Base-by-base conservation (phyloP, 2,113 vertebrate species). In the Limnothrissa miodon region DNA sequence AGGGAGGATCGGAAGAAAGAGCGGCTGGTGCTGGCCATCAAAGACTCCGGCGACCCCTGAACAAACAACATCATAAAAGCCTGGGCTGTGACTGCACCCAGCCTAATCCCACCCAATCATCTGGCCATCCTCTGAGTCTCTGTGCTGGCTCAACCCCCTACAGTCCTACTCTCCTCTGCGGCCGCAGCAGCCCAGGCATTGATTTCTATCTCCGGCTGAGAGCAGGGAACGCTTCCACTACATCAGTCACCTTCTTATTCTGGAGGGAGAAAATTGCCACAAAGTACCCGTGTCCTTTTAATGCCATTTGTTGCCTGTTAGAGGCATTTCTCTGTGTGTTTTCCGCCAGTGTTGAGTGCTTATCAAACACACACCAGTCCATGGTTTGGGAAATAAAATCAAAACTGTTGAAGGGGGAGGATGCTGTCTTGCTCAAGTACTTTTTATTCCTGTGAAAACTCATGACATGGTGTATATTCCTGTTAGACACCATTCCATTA, bases 101-200 rank as follows among this genome's bases (percentile, higher is more conserved):
- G 66, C 81, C 85, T 86, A 85, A 88, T 90, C 83, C 83, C 86
- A 89, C 74, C 48, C 84, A 89, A 88, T 91, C 88, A 84, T 4
- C 51, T 79, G 59, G 79, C 78, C 80, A 83, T 70, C 87, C 81
- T 33, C 44, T 84, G 13, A 45, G 70, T 83, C 90, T 84, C n/a
- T n/a, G n/a, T 53, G 81, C 82, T 90, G 11, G n/a, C n/a, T n/a
- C n/a, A n/a, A n/a, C n/a, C n/a, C n/a, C 66, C 29, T 29, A 74
- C 25, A 74, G 66, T 17, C 66, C 33, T 33, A 39, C 36, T 74
- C 66, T 74, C 13, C 29, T 4, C 66, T 21, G 10, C 17, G 29
- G 66, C 66, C 33, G 17, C 25, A 11, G 0, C 33, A 74, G 36
- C 66, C 36, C 29, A 33, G 15, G 15, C 66, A 74, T 33, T 74